A percentile compares a stretch with the other conserved stretches of the same genome.
Conservation (phyloP, 1,140 invertebrate species). For the Tachypleus tridentatus region DNA sequence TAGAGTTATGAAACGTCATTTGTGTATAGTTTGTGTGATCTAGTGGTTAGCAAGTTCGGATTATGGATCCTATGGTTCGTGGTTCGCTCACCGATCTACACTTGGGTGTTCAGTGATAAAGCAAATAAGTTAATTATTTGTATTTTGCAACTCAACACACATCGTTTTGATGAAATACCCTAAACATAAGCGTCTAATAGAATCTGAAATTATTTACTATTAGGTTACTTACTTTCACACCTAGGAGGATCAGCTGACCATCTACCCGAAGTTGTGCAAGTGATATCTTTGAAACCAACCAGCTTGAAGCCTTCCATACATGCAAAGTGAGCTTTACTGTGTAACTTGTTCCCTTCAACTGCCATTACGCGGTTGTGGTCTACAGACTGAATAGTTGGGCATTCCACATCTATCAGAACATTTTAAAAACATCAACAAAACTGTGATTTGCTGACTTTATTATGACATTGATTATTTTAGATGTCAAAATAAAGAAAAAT, state of each 20-base stretch:
- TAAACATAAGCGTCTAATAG: no score
- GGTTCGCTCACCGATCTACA: no score
- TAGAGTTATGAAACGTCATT: no score
- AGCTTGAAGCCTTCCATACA: constrained; percentile 26
- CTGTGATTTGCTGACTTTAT: no score
- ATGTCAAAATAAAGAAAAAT: not conserved
- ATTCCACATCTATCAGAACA: constrained; percentile 20
- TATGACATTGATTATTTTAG: no score
- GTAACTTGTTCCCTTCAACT: constrained; percentile 24
- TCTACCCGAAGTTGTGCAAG: constrained; percentile 21
- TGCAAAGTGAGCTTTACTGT: constrained; percentile 23
- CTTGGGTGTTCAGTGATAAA: no score
- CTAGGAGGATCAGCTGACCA: constrained; percentile 23
- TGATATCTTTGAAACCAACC: constrained; percentile 22
- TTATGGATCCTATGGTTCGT: no score
- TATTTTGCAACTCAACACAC: no score
- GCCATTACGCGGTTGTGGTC: constrained; percentile 25
- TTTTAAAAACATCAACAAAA: not conserved
- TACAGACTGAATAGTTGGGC: constrained; percentile 18
- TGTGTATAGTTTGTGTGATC: no score
- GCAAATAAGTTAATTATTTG: no score
- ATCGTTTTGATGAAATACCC: no score
- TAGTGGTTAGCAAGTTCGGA: no score
- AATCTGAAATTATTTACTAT: not conserved
- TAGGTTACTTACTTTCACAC: constrained; percentile 20